These are phyloP conservation scores for Mustelus asterias DNA, from an alignment of 2,113 vertebrate species.

Conservation along the genomic window DNA sequence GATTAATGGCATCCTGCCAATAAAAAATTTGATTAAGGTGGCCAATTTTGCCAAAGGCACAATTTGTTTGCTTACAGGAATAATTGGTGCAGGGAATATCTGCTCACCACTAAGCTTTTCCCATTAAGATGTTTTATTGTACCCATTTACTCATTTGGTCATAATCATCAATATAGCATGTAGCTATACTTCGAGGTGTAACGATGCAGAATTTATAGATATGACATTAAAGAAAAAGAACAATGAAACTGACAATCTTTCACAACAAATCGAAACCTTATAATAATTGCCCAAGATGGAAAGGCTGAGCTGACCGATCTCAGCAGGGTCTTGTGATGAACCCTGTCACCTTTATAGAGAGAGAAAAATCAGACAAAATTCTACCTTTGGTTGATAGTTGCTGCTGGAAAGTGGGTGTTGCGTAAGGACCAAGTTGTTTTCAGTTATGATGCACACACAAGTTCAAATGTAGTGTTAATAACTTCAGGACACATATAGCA, in stretches of 20 bases:
- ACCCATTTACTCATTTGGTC: not conserved
- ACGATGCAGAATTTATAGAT: not conserved
- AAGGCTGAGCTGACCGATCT: not conserved
- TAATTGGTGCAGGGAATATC: not conserved
- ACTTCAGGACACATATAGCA: not conserved
- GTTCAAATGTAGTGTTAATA: not conserved
- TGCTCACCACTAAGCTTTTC: not conserved
- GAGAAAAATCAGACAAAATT: not conserved
- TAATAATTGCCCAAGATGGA: not conserved
- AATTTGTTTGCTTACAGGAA: not conserved
- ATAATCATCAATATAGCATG: not conserved
- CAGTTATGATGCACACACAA: not conserved
- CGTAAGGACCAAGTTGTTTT: not conserved
- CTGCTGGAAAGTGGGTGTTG: not conserved
- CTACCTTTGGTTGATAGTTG: not conserved
- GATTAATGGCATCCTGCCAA: not conserved
- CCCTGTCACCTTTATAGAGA: not conserved
- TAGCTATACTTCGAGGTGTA: not conserved
- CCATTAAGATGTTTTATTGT: not conserved
- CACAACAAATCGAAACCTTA: not conserved
- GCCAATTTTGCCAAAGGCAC: not conserved
- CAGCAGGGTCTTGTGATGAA: not conserved
- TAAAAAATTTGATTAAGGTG: not conserved
- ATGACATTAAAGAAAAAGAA: not conserved
- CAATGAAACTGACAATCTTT: not conserved